Evolutionary conservation across 2,888 invertebrate genomes (phyloP).

Genomic region (Actias luna): DNA sequence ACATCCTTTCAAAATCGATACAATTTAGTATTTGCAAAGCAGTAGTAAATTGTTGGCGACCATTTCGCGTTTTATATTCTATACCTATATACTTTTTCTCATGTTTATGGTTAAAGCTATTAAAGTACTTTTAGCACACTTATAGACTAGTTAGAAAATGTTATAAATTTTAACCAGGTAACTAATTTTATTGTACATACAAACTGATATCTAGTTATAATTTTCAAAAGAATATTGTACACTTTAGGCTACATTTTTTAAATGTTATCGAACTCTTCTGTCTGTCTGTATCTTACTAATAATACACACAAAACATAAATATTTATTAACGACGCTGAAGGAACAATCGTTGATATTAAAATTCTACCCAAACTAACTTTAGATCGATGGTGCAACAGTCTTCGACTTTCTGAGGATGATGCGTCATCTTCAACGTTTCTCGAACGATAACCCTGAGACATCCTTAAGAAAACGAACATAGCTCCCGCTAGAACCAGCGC

Average conservation of each 20-base stretch:
- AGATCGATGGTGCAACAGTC: constrained; percentile 60
- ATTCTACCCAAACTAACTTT: constrained; percentile 43
- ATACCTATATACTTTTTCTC: neutral
- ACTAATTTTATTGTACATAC: too few species aligned
- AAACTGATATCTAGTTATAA: too few species aligned
- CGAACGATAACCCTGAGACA: constrained; percentile 75
- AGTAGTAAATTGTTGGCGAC: too few species aligned
- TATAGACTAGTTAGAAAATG: neutral
- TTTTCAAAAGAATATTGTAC: too few species aligned
- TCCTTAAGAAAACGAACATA: constrained; percentile 83
- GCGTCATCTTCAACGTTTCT: constrained; percentile 61
- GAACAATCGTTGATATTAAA: neutral
- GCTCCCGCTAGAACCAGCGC: constrained; percentile 85
- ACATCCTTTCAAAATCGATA: too few species aligned
- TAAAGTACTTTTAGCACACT: neutral
- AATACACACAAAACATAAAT: too few species aligned
- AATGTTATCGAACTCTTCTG: too few species aligned
- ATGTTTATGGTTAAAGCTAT: neutral
- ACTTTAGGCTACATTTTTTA: too few species aligned
- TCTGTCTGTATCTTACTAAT: too few species aligned
- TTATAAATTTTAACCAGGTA: neutral
- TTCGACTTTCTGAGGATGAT: constrained; percentile 66
- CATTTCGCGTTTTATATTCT: too few species aligned
- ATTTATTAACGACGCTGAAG: too few species aligned
- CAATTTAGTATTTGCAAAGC: too few species aligned